Evolutionary conservation across 2,888 invertebrate species (phyloP).

Genomic region (Lamproptera curius): DNA sequence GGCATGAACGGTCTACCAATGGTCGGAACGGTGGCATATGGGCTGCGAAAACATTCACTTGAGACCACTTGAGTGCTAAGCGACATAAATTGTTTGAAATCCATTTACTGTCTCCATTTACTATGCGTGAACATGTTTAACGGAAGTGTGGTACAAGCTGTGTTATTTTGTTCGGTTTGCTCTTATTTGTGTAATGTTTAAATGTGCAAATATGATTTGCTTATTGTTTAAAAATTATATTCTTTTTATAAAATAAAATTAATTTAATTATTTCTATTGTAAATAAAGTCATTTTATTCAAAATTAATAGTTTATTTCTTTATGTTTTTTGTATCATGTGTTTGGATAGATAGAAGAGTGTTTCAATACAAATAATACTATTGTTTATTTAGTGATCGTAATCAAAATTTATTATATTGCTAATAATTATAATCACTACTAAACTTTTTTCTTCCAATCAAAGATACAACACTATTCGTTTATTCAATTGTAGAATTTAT

Average conservation of each 20-base stretch:
- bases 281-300: neutral
- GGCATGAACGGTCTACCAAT: too few relatives aligned
- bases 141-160: slow-evolving; percentile 39
- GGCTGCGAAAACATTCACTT: slow-evolving; percentile 42
- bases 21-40: too few relatives aligned
- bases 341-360: neutral
- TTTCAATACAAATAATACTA: too few relatives aligned
- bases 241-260: slow-evolving; percentile 27
- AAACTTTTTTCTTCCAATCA: neutral
- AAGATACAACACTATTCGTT: neutral
- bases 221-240: too few relatives aligned
- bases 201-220: too few relatives aligned
- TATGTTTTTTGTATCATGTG: neutral
- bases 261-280: neutral
- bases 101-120: neutral
- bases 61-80: slow-evolving; percentile 25
- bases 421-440: too few relatives aligned
- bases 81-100: slow-evolving; percentile 22
- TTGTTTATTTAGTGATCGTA: too few relatives aligned
- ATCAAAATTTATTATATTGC: too few relatives aligned
- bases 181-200: too few relatives aligned
- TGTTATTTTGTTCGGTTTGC: too few relatives aligned
- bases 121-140: slow-evolving; percentile 28
- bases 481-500: too few relatives aligned
- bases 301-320: neutral